Evolutionary conservation across 2,113 vertebrate species (phyloP).

Genomic region (Heterochromis multidens): DNA sequence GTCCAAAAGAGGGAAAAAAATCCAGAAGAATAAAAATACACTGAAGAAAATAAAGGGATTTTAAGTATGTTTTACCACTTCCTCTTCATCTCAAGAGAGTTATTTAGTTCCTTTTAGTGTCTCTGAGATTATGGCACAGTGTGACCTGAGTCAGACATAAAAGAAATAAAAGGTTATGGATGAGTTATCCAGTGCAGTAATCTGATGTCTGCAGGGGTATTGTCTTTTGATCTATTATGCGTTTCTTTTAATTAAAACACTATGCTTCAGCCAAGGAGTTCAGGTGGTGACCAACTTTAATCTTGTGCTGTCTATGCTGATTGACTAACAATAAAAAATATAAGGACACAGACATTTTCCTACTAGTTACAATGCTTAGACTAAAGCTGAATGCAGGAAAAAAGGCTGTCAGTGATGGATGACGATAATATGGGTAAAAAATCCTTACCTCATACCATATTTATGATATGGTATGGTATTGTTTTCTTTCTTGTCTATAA

Average conservation of each 20-base stretch:
- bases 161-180: conserved; percentile 40
- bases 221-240: conserved; percentile 26
- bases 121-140: conserved; percentile 21
- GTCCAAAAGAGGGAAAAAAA: not conserved
- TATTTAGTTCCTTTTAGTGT: conserved; percentile 24
- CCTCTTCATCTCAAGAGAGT: conserved; percentile 16
- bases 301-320: not conserved
- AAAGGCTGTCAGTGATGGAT: conserved; percentile 38
- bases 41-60: not conserved
- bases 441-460: not conserved
- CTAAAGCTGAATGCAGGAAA: not conserved
- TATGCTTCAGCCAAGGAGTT: not conserved
- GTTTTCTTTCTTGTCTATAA: conserved; percentile 23
- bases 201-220: conserved; percentile 26
- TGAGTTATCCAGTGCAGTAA: conserved; percentile 30
- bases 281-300: not conserved
- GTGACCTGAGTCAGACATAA: conserved; percentile 33
- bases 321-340: not conserved
- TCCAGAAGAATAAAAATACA: not conserved
- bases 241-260: conserved; percentile 10
- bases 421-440: conserved; percentile 26
- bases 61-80: conserved; percentile 14
- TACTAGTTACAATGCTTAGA: not conserved
- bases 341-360: not conserved
- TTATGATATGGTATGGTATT: not conserved